Conservation (phyloP, 2,113 vertebrate species). For the Tenrec ecaudatus region DNA sequence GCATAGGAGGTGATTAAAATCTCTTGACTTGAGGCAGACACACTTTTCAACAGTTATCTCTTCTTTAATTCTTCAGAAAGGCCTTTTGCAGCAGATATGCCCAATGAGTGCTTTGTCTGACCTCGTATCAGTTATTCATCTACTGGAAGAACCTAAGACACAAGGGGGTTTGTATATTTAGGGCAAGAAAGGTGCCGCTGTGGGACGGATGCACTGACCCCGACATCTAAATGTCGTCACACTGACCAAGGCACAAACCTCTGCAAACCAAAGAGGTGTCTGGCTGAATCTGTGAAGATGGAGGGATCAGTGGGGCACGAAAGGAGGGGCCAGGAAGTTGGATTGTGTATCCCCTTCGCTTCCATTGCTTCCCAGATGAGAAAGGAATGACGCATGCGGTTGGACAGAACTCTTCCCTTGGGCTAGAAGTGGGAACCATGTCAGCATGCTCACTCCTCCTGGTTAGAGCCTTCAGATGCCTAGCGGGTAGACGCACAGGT, state of each 20-base stretch:
- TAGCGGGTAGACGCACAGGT: neutral
- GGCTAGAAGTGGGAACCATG: neutral
- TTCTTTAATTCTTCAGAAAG: no score
- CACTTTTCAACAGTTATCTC: no score
- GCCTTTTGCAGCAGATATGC: no score
- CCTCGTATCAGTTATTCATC: no score
- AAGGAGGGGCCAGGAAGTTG: no score
- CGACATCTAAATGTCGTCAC: neutral
- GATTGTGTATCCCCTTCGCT: neutral
- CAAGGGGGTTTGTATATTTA: no score
- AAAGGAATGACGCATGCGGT: neutral
- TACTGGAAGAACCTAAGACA: no score
- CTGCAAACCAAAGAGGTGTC: neutral
- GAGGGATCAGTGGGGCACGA: neutral
- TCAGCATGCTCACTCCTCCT: neutral
- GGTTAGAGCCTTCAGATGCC: neutral
- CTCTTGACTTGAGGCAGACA: no score
- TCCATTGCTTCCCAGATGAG: neutral
- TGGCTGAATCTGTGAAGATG: neutral
- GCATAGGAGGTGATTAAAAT: no score
- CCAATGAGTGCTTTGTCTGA: no score
- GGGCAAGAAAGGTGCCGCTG: no score
- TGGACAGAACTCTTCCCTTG: neutral
- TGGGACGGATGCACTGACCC: no score
- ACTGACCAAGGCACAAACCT: neutral